These are phyloP conservation scores for Slavum lentiscoides DNA, from an alignment of 2,888 invertebrate species.

Conservation along the genomic window DNA sequence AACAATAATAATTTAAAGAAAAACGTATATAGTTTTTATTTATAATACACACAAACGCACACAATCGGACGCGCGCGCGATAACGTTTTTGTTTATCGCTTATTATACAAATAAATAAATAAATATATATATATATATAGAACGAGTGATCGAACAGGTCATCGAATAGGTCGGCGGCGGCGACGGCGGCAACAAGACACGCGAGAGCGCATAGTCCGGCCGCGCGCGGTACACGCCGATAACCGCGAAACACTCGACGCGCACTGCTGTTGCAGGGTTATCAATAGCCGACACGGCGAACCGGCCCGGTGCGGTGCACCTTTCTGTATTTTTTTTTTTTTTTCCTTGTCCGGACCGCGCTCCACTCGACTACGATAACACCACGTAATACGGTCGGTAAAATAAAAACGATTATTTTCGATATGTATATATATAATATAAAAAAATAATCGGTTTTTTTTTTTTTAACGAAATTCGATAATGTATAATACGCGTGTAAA, in stretches of 20 bases:
- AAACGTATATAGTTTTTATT: background rate
- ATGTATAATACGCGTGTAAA: too few species aligned
- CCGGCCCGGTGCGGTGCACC: background rate
- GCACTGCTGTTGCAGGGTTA: too few species aligned
- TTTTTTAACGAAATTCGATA: too few species aligned
- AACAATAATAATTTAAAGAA: background rate
- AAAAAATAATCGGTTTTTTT: too few species aligned
- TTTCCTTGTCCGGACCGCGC: background rate
- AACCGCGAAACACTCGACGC: background rate
- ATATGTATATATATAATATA: background rate
- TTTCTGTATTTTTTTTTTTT: background rate
- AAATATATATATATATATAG: background rate
- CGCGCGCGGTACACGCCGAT: background rate
- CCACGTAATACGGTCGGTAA: background rate
- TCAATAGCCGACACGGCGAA: background rate
- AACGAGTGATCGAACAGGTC: conserved; percentile 8
- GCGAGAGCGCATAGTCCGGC: conserved; percentile 27
- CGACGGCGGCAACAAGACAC: background rate
- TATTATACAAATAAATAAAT: background rate
- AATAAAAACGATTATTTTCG: conserved; percentile 5
- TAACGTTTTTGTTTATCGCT: background rate
- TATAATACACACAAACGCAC: background rate
- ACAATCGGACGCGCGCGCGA: background rate
- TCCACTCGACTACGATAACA: background rate
- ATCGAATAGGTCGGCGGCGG: background rate